Evolutionary conservation across 2,888 invertebrate species (phyloP).

Genomic region (Sarcophaga rosellei): DNA sequence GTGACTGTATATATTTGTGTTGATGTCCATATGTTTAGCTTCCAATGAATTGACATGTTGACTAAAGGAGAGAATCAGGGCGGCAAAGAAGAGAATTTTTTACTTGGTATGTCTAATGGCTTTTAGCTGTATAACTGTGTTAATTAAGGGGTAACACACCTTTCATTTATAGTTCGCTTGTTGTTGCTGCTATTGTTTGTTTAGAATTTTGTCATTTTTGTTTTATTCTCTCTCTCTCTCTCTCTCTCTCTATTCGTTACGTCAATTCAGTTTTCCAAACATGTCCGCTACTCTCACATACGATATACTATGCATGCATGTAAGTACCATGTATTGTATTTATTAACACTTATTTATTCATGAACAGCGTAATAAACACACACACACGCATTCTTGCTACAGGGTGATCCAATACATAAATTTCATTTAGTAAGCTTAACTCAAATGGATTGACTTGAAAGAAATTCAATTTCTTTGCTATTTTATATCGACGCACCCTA

Average conservation of each 20-base stretch:
- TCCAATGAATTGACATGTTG: conserved; percentile 48
- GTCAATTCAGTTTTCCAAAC: conserved; percentile 36
- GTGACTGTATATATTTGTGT: background rate
- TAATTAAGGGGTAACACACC: conserved; percentile 61
- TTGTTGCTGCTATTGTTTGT: background rate
- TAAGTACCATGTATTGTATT: conserved; percentile 5
- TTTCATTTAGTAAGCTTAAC: no score
- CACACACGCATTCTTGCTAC: background rate
- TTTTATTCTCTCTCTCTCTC: no score
- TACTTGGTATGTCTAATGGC: conserved; percentile 44
- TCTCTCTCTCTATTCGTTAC: background rate
- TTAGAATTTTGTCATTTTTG: background rate
- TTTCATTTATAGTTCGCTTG: conserved; percentile 17
- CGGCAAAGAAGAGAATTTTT: background rate
- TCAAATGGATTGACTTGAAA: no score
- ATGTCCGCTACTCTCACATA: conserved; percentile 16
- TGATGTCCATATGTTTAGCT: no score
- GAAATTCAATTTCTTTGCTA: no score
- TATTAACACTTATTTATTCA: background rate
- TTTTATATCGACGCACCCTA: no score
- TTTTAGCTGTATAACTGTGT: conserved; percentile 55
- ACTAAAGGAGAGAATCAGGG: background rate
- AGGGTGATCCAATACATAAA: background rate
- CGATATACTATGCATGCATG: background rate
- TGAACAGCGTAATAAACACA: conserved; percentile 3